Evolutionary conservation across 1,140 invertebrate species (phyloP), one percentile per base, ranked within the genome.

Genomic region (Ceratina japonica): DNA sequence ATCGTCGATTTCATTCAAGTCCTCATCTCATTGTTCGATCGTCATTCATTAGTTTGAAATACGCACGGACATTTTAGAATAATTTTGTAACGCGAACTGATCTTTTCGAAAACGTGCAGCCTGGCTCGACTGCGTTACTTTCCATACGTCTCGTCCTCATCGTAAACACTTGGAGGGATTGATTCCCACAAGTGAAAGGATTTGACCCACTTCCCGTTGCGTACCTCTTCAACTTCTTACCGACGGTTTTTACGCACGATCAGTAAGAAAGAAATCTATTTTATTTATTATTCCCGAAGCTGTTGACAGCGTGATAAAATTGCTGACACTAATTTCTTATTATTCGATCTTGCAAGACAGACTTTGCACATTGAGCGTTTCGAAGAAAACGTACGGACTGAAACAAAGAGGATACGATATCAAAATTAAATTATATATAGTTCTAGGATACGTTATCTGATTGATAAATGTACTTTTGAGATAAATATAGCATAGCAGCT

Each of bases 141-240:
- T 73, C 64, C 82, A 74, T 20, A 56, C 59, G 31, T 27, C 54
- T 22, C 81, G 5, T 44, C 37, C 37, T 44, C 37, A 86, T 81
- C 49, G 44, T 56, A 58, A 54, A 78, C 20, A 27, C 71, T 44
- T 49, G 24, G 27, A 13, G 31, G 56, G 58, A 80, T 61, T 62
- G 16, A 16, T 72, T 68, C 12, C 63, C 49, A 75, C 61, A 79
- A 87, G 86, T 88, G 87, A 88, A 90, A 87, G 83, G 84, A 59
- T 63, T 78, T 71, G 79, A 81, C 74, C 73, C 71, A 80, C 27
- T 77, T 71, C 72, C 8, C 37, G 3, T n/a, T 20, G 13, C 13
- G 22, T 0, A 1, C 5, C 13, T 52, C 1, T 72, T 78, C 7
- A 8, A 0, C 12, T 44, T 31, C 7, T 56, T 73, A 51, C 49